Base-by-base conservation (phyloP, 2,113 vertebrate species). In the Calypte anna region DNA sequence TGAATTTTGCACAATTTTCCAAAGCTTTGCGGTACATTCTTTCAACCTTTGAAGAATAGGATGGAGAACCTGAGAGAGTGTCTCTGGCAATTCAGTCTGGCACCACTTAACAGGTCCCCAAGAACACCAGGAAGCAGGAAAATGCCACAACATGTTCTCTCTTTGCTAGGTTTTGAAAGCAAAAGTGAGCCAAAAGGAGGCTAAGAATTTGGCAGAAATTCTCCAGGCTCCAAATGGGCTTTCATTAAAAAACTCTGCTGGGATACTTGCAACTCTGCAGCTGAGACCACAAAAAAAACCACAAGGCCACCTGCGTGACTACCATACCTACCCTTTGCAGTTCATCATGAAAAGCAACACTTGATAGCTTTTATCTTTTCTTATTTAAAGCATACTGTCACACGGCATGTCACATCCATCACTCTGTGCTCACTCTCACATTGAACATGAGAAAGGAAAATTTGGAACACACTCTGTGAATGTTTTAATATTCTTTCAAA, bases 1-100 rank as follows among this genome's bases (percentile, higher is more conserved):
- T 94, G 85, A 68, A 62, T 95, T 96, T 94, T 91, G 22, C 46
- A 96, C 82, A 94, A 95, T 51, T 90, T 93, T 91, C 38, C 72
- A 94, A 89, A 68, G 73, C 77, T 98, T 95, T 97, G 90, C 97
- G 82, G 12, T 31, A 27, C 59, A 48, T 70, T 96, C 61, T 70
- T 92, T 57, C 85, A 72, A 30, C 36, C 24, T 97, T 96, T 97
- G 86, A 97, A 97, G 95, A 95, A 67, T 25, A 86, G 69, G 96
- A 80, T 93, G 80, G 91, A 95, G 80, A 88, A 80, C 77, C 91
- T 95, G 83, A 92, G 97, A 96, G 91, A 96, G 57, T 38, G 6
- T 94, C 9, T 78, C 74, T 36, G 77, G 68, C 66, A 82, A 68
- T 88, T 94, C 88, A 89, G 77, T 48, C 91, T 96, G 86, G 62